These are phyloP conservation scores for Rhinogobio ventralis DNA, from an alignment of 2,797 vertebrate species.

Conservation along the genomic window DNA sequence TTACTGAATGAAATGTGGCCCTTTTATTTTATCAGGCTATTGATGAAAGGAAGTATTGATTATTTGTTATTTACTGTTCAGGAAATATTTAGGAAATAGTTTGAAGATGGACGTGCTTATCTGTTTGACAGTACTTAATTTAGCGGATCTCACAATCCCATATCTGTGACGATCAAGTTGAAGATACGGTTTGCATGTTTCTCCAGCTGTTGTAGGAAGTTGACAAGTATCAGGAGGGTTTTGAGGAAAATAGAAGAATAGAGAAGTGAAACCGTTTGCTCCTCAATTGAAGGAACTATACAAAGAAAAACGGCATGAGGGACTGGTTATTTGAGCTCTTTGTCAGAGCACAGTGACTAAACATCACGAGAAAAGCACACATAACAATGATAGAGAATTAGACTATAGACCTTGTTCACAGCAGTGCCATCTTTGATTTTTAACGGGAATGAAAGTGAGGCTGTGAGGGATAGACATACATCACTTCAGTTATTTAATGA, in stretches of 20 bases:
- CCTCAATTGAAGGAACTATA: not conserved
- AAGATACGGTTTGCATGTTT: not conserved
- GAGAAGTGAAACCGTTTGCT: constrained; percentile 10
- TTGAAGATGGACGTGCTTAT: not conserved
- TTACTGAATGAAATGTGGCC: too few relatives aligned
- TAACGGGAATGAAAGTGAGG: too few relatives aligned
- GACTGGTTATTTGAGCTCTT: constrained; percentile 8
- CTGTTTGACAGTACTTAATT: not conserved
- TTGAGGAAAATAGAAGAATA: constrained; percentile 3
- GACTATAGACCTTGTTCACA: too few relatives aligned
- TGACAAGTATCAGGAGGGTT: not conserved
- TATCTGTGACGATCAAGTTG: not conserved
- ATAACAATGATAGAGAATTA: not conserved
- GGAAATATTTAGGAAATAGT: not conserved
- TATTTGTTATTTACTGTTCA: too few relatives aligned
- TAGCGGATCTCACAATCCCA: not conserved
- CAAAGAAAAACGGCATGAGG: not conserved
- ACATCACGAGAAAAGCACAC: not conserved
- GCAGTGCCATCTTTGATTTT: too few relatives aligned
- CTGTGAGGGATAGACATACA: too few relatives aligned
- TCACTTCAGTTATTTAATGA: too few relatives aligned
- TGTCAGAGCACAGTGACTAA: constrained; percentile 20
- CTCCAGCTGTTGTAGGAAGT: not conserved
- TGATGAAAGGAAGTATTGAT: too few relatives aligned
- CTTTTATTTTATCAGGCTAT: too few relatives aligned